Percentiles rank a stretch among this genome's conserved stretches.
phyloP scores from a whole-genome alignment of 2,113 vertebrate species.

The Sterrhoptilus dennistouni region DNA sequence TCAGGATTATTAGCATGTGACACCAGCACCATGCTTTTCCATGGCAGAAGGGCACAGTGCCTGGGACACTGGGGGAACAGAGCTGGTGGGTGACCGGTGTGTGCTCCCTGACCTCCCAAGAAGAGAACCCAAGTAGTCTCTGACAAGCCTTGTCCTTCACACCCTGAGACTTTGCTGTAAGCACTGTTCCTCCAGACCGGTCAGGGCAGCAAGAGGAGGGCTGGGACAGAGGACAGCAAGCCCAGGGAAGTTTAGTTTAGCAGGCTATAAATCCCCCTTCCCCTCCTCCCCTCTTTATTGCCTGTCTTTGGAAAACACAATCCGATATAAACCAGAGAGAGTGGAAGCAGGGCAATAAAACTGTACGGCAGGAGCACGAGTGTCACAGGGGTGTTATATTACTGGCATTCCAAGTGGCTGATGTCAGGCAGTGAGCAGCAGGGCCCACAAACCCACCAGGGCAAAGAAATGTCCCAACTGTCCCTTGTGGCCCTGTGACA shows the following conservation, averaged over 20 bases:
- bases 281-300: conserved; percentile 50
- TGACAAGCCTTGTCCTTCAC: conserved; percentile 55
- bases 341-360: conserved; percentile 68
- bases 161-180: neutral
- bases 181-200: neutral
- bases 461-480: neutral
- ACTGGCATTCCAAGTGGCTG: conserved; percentile 49
- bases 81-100: neutral
- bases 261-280: conserved; percentile 66
- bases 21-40: neutral
- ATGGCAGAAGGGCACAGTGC: neutral
- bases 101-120: conserved; percentile 43
- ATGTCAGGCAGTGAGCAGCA: neutral
- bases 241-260: conserved; percentile 56
- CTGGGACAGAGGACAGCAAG: conserved; percentile 60
- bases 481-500: conserved; percentile 9
- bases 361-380: conserved; percentile 22
- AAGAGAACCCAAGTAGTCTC: neutral
- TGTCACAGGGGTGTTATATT: conserved; percentile 57
- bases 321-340: conserved; percentile 58
- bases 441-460: neutral
- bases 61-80: neutral
- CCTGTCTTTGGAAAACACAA: conserved; percentile 72
- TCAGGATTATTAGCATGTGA: neutral
- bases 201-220: conserved; percentile 2